A percentile compares a stretch with the other conserved stretches of the same genome.
Evolutionary conservation across 2,888 invertebrate species (phyloP).

Genomic region (Neoascia interrupta): DNA sequence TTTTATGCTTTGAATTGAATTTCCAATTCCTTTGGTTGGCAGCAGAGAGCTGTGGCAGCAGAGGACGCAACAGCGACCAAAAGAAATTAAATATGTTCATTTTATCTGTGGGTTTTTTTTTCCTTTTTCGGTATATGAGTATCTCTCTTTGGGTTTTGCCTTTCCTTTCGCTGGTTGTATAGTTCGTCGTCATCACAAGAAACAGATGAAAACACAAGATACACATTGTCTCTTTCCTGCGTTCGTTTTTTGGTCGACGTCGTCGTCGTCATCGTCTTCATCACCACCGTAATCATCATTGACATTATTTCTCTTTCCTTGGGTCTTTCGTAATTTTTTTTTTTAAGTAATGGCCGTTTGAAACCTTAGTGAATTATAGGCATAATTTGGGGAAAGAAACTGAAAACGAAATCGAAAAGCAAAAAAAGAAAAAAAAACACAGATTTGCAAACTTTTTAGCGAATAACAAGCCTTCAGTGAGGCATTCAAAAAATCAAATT

Average conservation of each 20-base stretch:
- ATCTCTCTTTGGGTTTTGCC: slow-evolving; percentile 33
- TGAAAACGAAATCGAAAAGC: slow-evolving; percentile 12
- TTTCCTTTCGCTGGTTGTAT: slow-evolving; percentile 47
- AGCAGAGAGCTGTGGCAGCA: not conserved
- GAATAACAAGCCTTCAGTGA: not conserved
- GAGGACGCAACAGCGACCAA: slow-evolving; percentile 15
- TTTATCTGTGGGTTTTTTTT: slow-evolving; percentile 15
- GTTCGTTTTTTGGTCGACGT: slow-evolving; percentile 21
- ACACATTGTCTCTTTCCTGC: slow-evolving; percentile 36
- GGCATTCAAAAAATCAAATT: slow-evolving; percentile 29
- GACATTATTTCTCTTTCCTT: slow-evolving; percentile 38
- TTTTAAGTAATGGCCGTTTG: slow-evolving; percentile 44
- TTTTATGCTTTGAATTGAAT: slow-evolving; percentile 67
- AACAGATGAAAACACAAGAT: slow-evolving; percentile 52
- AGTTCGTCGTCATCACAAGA: slow-evolving; percentile 43
- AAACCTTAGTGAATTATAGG: slow-evolving; percentile 32
- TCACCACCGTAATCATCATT: slow-evolving; percentile 8
- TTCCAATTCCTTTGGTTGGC: slow-evolving; percentile 53
- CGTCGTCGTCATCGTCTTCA: slow-evolving; percentile 15
- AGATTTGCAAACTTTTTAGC: slow-evolving; percentile 26
- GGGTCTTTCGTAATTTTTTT: slow-evolving; percentile 43
- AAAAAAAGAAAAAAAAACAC: slow-evolving; percentile 7
- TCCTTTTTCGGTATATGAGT: slow-evolving; percentile 23
- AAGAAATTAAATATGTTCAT: slow-evolving; percentile 62
- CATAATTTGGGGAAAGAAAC: slow-evolving; percentile 11